A percentile compares a stretch with the other conserved stretches of the same genome.
These are phyloP conservation scores for Cacoxenus indagator DNA, from an alignment of 2,888 invertebrate species.

Conservation along the genomic window DNA sequence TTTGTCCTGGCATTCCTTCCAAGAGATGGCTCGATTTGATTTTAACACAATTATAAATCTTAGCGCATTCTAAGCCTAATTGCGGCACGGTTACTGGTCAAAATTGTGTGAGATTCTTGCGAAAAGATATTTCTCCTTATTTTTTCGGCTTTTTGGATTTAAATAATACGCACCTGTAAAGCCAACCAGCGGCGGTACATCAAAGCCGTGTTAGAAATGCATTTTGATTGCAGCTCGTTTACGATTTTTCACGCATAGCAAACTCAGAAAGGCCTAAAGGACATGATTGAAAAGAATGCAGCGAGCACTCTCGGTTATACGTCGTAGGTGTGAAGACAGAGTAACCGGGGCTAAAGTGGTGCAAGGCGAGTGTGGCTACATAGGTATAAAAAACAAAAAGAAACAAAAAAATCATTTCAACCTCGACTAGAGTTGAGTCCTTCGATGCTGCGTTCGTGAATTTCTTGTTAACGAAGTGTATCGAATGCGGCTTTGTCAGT, in stretches of 20 bases:
- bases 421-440: background rate
- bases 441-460: slow-evolving; percentile 20
- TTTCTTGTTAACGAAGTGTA: slow-evolving; percentile 62
- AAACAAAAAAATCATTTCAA: background rate
- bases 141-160: background rate
- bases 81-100: slow-evolving; percentile 50
- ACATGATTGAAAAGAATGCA: background rate
- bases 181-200: slow-evolving; percentile 46
- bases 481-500: slow-evolving; percentile 47
- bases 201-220: slow-evolving; percentile 43
- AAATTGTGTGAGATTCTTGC: slow-evolving; percentile 21
- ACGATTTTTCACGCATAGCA: slow-evolving; percentile 58
- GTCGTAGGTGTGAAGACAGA: slow-evolving; percentile 55
- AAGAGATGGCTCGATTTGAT: slow-evolving; percentile 13
- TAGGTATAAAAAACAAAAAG: slow-evolving; percentile 26
- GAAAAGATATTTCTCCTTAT: background rate
- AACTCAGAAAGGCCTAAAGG: background rate
- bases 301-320: background rate
- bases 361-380: slow-evolving; percentile 34
- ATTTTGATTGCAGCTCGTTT: slow-evolving; percentile 52
- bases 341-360: slow-evolving; percentile 56
- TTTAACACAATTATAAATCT: slow-evolving; percentile 63
- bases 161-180: slow-evolving; percentile 43
- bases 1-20: background rate
- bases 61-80: slow-evolving; percentile 55